These are phyloP conservation scores for Drosophila watanabei DNA, from an alignment of 1,140 invertebrate species.

Conservation along the genomic window DNA sequence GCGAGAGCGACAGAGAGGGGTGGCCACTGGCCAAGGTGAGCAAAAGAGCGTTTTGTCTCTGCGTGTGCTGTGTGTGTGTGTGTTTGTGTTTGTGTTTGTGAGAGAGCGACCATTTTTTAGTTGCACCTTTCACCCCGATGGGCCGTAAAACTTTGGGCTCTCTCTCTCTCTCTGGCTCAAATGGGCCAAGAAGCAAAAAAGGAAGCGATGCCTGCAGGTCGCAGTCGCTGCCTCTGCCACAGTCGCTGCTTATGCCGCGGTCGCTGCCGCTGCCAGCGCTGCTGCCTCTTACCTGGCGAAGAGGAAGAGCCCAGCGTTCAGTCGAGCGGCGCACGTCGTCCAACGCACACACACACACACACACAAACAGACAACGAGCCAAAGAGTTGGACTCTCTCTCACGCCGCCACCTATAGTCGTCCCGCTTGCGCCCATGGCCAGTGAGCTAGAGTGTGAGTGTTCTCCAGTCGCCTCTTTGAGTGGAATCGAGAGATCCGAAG, in stretches of 20 bases:
- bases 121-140: slow-evolving; percentile 64
- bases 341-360: slow-evolving; percentile 41
- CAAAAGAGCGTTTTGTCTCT: not conserved
- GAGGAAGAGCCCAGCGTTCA: slow-evolving; percentile 47
- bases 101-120: slow-evolving; percentile 48
- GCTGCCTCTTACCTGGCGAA: slow-evolving; percentile 44
- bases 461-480: slow-evolving; percentile 18
- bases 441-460: slow-evolving; percentile 52
- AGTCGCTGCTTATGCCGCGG: slow-evolving; percentile 9
- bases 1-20: slow-evolving; percentile 21
- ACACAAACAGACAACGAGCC: not conserved
- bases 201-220: slow-evolving; percentile 58
- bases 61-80: not conserved
- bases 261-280: not conserved
- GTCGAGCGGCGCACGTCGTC: slow-evolving; percentile 60
- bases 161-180: slow-evolving; percentile 25
- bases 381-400: slow-evolving; percentile 29
- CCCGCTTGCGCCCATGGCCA: slow-evolving; percentile 59
- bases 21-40: not conserved
- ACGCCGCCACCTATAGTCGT: slow-evolving; percentile 40
- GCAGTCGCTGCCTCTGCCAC: slow-evolving; percentile 18
- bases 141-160: slow-evolving; percentile 59
- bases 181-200: slow-evolving; percentile 46
- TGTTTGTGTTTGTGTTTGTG: not conserved
- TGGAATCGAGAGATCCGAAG: slow-evolving; percentile 6